Percentiles rank a stretch among this genome's conserved stretches.
phyloP scores from a whole-genome alignment of 2,113 vertebrate genomes.

The Percopsis transmontana region DNA sequence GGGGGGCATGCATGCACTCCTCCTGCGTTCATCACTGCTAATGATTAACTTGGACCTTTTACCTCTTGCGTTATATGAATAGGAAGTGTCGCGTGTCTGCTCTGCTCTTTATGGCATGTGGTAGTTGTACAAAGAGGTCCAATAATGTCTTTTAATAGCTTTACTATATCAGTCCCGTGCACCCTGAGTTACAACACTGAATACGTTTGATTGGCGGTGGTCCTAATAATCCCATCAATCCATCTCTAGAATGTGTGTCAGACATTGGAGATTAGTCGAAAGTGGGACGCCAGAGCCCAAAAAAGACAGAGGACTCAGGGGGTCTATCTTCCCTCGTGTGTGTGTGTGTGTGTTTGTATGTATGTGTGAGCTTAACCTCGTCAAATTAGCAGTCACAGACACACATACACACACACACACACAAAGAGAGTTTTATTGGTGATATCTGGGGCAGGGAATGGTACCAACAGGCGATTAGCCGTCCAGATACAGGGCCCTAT shows the following conservation, averaged over 20 bases:
- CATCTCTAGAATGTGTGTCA: slow-evolving; percentile 61
- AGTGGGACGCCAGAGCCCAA: slow-evolving; percentile 54
- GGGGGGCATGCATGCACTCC: slow-evolving; percentile 1
- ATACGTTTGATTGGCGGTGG: slow-evolving; percentile 35
- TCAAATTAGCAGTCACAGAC: too few relatives aligned
- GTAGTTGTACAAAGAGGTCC: neutral
- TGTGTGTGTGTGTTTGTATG: neutral
- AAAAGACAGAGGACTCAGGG: slow-evolving; percentile 58
- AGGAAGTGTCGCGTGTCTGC: neutral
- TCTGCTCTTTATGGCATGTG: neutral
- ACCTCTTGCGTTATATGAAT: slow-evolving; percentile 24
- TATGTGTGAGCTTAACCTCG: too few relatives aligned
- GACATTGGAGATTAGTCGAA: slow-evolving; percentile 59
- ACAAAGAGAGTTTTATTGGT: neutral
- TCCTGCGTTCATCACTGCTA: slow-evolving; percentile 33
- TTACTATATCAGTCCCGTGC: neutral
- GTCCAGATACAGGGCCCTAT: too few relatives aligned
- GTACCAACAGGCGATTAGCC: neutral
- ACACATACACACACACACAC: too few relatives aligned
- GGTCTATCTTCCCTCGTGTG: neutral
- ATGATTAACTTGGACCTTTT: slow-evolving; percentile 47
- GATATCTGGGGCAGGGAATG: neutral
- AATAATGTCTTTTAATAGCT: neutral
- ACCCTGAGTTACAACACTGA: neutral
- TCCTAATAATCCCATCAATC: slow-evolving; percentile 39